Evolutionary conservation across 2,797 vertebrate species (phyloP).

Genomic region (Echiichthys vipera): DNA sequence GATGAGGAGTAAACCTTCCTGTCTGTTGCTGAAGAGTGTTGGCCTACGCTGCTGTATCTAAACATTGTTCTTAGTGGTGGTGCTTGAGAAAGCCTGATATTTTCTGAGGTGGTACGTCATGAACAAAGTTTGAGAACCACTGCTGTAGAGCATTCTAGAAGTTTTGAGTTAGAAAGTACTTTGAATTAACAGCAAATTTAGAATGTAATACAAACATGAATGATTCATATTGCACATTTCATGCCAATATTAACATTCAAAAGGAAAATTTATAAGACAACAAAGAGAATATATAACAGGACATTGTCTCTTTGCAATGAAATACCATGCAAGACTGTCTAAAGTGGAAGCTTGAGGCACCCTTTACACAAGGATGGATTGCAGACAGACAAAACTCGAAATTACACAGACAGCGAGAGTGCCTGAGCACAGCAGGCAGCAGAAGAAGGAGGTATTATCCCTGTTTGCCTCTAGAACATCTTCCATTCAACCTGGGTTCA

Average conservation of each 20-base stretch:
- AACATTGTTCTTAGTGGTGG: too few species aligned
- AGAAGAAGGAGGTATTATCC: not conserved
- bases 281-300: conserved; percentile 16
- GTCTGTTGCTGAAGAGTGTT: too few species aligned
- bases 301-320: conserved; percentile 4
- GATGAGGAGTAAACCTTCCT: too few species aligned
- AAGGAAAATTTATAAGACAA: conserved; percentile 6
- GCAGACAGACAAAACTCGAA: not conserved
- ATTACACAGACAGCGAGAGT: not conserved
- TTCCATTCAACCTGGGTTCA: conserved; percentile 7
- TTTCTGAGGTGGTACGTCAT: too few species aligned
- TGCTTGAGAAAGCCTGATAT: too few species aligned
- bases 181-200: conserved; percentile 24
- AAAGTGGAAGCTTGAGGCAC: not conserved
- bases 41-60: too few species aligned
- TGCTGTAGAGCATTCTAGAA: not conserved
- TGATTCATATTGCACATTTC: conserved; percentile 19
- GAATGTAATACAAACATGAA: not conserved
- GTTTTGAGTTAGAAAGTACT: conserved; percentile 1
- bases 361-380: conserved; percentile 3
- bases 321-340: conserved; percentile 4
- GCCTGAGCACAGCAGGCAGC: not conserved
- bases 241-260: conserved; percentile 15
- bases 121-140: too few species aligned
- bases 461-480: not conserved